These are phyloP conservation scores for Gymnodraco acuticeps DNA, from an alignment of 2,797 vertebrate genomes.

Conservation along the genomic window DNA sequence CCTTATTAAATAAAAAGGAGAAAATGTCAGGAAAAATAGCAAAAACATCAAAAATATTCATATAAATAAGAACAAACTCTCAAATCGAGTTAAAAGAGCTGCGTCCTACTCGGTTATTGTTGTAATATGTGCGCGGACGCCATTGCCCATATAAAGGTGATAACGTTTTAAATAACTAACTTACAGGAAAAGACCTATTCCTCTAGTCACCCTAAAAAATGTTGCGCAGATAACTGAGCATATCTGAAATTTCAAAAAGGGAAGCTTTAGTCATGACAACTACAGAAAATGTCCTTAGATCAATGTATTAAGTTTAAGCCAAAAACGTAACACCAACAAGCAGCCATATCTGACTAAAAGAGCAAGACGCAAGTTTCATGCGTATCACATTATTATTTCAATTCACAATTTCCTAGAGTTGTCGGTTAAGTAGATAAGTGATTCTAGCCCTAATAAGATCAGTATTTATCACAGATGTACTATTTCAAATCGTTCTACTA, in stretches of 20 bases:
- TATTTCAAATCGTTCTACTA: not conserved
- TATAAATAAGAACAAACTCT: not conserved
- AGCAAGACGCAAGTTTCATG: not conserved
- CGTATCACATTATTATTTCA: not conserved
- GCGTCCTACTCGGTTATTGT: too few species aligned
- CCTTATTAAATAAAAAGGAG: too few species aligned
- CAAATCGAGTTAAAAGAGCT: too few species aligned
- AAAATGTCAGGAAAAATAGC: too few species aligned
- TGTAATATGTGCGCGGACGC: too few species aligned
- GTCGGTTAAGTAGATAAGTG: not conserved
- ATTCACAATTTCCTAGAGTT: not conserved
- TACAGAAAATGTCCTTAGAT: not conserved
- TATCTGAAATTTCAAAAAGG: not conserved
- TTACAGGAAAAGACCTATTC: too few species aligned
- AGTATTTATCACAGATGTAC: conserved; percentile 1
- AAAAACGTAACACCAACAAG: not conserved
- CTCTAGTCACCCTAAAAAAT: too few species aligned
- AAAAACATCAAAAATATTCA: not conserved
- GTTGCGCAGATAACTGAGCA: not conserved
- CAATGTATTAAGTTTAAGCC: not conserved
- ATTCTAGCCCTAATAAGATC: not conserved
- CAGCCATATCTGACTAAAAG: not conserved
- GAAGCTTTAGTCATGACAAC: not conserved
- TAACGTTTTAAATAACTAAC: too few species aligned
- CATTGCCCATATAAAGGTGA: too few species aligned